Evolutionary conservation across 2,888 invertebrate genomes (phyloP).

Genomic region (Gisinianus flammeolus): DNA sequence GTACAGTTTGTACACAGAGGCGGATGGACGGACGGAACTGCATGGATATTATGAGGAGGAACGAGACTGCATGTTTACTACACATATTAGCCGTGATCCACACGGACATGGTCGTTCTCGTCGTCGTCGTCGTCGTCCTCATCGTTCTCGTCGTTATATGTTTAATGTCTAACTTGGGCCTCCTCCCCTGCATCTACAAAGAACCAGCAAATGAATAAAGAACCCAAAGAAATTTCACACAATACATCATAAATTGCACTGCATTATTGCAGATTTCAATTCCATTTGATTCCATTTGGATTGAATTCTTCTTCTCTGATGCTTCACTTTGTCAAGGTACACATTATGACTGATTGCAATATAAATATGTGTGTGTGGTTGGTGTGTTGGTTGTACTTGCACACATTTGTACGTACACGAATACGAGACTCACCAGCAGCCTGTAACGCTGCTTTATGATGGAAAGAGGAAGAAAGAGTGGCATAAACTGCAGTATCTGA

Average conservation of each 20-base stretch:
- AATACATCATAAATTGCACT: conserved; percentile 46
- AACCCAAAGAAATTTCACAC: conserved; percentile 45
- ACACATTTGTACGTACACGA: background rate
- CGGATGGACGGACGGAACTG: no score
- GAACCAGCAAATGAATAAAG: conserved; percentile 40
- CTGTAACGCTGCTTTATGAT: no score
- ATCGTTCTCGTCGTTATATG: no score
- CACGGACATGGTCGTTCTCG: background rate
- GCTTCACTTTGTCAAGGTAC: conserved; percentile 40
- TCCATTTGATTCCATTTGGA: conserved; percentile 41
- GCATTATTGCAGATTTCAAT: conserved; percentile 47
- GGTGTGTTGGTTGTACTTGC: background rate
- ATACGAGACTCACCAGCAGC: background rate
- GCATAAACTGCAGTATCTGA: no score
- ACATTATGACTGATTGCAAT: conserved; percentile 23
- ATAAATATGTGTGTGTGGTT: background rate
- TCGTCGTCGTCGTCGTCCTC: no score
- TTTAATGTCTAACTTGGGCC: conserved; percentile 25
- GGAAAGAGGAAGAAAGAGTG: no score
- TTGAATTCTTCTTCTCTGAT: conserved; percentile 37
- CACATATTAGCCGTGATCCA: conserved; percentile 7
- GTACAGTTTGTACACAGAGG: no score
- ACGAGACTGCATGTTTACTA: no score
- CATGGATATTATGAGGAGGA: no score
- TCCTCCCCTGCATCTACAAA: conserved; percentile 29